Base-by-base conservation (phyloP, 2,113 vertebrate species). In the Eurystomus gularis region DNA sequence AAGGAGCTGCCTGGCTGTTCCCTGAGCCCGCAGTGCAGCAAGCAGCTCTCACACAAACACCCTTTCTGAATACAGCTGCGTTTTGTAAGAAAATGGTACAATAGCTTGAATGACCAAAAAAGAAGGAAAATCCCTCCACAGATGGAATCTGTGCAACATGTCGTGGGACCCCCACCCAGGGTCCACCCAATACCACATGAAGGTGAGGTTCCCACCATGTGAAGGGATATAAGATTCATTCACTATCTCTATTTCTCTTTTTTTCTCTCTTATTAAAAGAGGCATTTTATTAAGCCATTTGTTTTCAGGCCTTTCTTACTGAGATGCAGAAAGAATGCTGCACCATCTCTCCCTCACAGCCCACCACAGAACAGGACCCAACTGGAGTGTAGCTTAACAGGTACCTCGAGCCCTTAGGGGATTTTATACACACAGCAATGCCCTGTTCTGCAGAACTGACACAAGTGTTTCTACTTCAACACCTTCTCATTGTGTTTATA, bases 401-500 rank as follows among this genome's bases (percentile, higher is more conserved):
- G 4, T 0, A 23, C 46, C 64, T 40, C 11, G 5, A 52, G 64
- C 35, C 94, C 78, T 10, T 7, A 1, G 62, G 82, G 88, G 39
- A 79, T 18, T 49, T 28, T 23, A n/a, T 3, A 33, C 39, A 39
- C 65, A 35, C 65, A 87, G 12, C 46, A 82, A 37, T 2, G 46
- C 72, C 3, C 61, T 46, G 65, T 25, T 82, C 77, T 64, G 77
- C 46, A 76, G 52, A 42, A 79, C 54, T 31, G 73, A 86, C 71
- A 92, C 61, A 3, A 42, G 18, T 9, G 28, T 61, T 94, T 75
- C 93, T 70, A 79, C 65, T 94, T 69, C 89, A 91, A 86, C 90
- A 96, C 89, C 52, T 86, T 82, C 87, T 88, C 91, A 72, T 40
- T 57, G 79, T 94, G 90, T 94, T 96, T 49, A 15, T 61, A 94